A percentile compares a stretch with the other conserved stretches of the same genome.
These are phyloP conservation scores for Poeciliopsis turrubarensis DNA, from an alignment of 2,113 vertebrate species.

Conservation along the genomic window DNA sequence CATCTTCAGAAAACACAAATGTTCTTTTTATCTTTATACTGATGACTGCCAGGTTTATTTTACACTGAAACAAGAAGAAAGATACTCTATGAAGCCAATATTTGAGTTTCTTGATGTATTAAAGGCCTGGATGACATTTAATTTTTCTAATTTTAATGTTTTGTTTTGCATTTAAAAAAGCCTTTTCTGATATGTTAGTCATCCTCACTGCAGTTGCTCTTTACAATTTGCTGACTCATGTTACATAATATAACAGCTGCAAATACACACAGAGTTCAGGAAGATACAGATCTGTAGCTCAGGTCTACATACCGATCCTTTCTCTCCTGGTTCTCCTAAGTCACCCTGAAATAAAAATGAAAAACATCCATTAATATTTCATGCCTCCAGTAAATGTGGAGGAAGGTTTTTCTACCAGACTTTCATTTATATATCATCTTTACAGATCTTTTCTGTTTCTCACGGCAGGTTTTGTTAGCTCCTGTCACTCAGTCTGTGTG, in stretches of 20 bases:
- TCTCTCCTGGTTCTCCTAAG: conserved; percentile 78
- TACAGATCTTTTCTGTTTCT: not conserved
- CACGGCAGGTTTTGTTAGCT: not conserved
- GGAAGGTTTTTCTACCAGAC: not conserved
- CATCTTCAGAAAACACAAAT: no score
- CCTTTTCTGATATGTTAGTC: no score
- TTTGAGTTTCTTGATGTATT: no score
- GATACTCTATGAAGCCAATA: no score
- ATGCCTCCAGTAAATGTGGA: not conserved
- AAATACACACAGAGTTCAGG: not conserved
- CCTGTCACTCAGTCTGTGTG: not conserved
- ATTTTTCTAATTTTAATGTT: no score
- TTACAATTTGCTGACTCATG: no score
- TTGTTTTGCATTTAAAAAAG: no score
- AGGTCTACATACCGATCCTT: conserved; percentile 76
- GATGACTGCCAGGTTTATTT: no score
- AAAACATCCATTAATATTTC: not conserved
- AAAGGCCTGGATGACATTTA: no score
- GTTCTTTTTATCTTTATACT: no score
- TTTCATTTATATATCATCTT: not conserved
- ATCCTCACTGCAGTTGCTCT: not conserved
- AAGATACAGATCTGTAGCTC: no score
- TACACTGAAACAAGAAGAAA: no score
- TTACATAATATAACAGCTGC: not conserved
- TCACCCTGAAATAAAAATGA: conserved; percentile 71